Evolutionary conservation across 2,797 vertebrate genomes (phyloP), one percentile per base, ranked within the genome.

Genomic region (Morelia viridis): DNA sequence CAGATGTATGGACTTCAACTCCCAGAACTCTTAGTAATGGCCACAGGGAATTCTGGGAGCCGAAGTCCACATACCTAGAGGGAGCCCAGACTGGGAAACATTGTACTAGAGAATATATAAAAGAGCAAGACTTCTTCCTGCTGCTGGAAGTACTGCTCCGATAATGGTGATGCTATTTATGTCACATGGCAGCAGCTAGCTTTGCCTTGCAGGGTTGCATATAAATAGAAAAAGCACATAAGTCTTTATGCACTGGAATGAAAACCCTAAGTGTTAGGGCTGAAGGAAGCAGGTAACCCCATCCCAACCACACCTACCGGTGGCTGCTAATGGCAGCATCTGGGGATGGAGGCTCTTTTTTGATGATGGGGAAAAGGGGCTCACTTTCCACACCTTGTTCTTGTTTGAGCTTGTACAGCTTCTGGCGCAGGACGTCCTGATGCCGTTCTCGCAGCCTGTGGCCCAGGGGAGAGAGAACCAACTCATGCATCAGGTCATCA

Each of bases 361-460:
- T 99, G 94, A 99, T 97, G 94, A 99, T 99, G 94, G 99, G 99
- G 94, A 99, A 99, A 8, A 99, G 97, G 0, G 99, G 99, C 65
- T 99, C 98, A 0, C 98, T 99, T 96, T 99, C 99, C 93, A 99
- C 99, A 0, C 99, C 99, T 94, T 99, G 99, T 95, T 99, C 99
- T 97, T 99, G 99, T 95, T 99, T 99, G 95, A 99, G 96, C 93
- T 99, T 99, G 96, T 98, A 99, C 80, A 99, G 97, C 93, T 99
- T 99, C 97, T 99, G 99, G 4, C 99, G 98, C 95, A 99, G 97
- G 88, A 99, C 98, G 0, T 99, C 99, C 97, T 99, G 99, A 96
- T 99, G 99, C 41, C 99, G 97, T 96, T 99, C 99, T 12, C 99
- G 98, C 93, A 99, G 93, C 96, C 99, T 99, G 96, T 0, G 0